phyloP scores from a whole-genome alignment of 2,113 vertebrate species.

The Esox niger region DNA sequence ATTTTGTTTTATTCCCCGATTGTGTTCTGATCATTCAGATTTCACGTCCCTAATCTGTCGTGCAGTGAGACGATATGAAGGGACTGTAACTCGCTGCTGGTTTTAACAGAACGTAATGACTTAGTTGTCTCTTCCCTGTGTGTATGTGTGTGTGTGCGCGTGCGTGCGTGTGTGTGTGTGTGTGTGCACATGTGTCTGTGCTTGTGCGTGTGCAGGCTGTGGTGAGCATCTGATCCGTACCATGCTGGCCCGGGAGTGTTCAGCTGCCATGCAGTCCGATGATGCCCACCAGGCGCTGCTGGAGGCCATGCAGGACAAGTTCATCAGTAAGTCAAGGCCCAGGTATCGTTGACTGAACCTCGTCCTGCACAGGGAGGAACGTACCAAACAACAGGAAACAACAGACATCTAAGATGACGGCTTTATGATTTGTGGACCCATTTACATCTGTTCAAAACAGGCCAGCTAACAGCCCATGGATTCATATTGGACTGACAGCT shows the following conservation, averaged over 20 bases:
- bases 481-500: conserved; percentile 53
- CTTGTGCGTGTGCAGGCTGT: conserved; percentile 79
- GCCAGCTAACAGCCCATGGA: conserved; percentile 43
- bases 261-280: conserved; percentile 91
- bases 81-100: too few relatives aligned
- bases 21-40: too few relatives aligned
- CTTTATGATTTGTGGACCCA: conserved; percentile 51
- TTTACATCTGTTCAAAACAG: conserved; percentile 42
- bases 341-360: too few relatives aligned
- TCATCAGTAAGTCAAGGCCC: conserved; percentile 95
- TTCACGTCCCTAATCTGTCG: too few relatives aligned
- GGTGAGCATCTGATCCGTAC: conserved; percentile 98
- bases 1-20: too few relatives aligned
- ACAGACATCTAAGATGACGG: conserved; percentile 30
- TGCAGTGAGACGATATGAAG: too few relatives aligned
- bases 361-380: conserved; percentile 34
- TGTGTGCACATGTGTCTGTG: conserved; percentile 18
- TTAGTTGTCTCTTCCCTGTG: too few relatives aligned
- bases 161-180: conserved; percentile 24
- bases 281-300: conserved; percentile 96
- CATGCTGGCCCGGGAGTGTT: conserved; percentile 97
- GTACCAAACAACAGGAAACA: conserved; percentile 49
- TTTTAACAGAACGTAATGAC: too few relatives aligned
- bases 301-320: conserved; percentile 99
- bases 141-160: too few relatives aligned